Evolutionary conservation across 2,797 vertebrate genomes (phyloP).

Genomic region (Poecilia wingei): DNA sequence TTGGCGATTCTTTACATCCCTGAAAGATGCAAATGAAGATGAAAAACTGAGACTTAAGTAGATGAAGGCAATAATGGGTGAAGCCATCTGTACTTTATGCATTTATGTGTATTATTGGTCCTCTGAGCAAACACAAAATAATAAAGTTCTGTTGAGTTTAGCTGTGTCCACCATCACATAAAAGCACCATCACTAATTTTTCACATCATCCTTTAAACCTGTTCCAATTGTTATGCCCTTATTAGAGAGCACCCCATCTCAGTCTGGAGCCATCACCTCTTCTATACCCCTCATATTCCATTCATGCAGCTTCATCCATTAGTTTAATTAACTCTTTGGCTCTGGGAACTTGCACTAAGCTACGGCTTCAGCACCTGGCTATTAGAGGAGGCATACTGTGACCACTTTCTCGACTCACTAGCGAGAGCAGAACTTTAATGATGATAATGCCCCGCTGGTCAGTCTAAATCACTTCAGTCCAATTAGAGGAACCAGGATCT

Average conservation of each 20-base stretch:
- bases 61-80: slow-evolving; percentile 37
- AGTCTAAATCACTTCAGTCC: slow-evolving; percentile 34
- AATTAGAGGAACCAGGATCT: slow-evolving; percentile 22
- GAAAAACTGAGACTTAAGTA: slow-evolving; percentile 28
- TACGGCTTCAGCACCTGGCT: slow-evolving; percentile 45
- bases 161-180: slow-evolving; percentile 1
- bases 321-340: slow-evolving; percentile 66
- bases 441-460: slow-evolving; percentile 35
- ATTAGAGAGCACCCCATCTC: slow-evolving; percentile 48
- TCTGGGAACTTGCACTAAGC: slow-evolving; percentile 51
- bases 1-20: slow-evolving; percentile 35
- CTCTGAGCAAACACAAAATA: slow-evolving; percentile 34
- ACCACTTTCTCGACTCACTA: slow-evolving; percentile 37
- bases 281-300: slow-evolving; percentile 43
- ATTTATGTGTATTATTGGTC: slow-evolving; percentile 34
- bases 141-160: slow-evolving; percentile 6
- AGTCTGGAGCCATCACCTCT: slow-evolving; percentile 49
- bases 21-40: slow-evolving; percentile 50
- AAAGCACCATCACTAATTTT: slow-evolving; percentile 42
- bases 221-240: slow-evolving; percentile 42
- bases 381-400: slow-evolving; percentile 35
- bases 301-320: slow-evolving; percentile 59
- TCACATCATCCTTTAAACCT: slow-evolving; percentile 47
- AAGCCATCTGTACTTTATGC: slow-evolving; percentile 41
- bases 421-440: slow-evolving; percentile 32